Evolutionary conservation across 2,888 invertebrate species (phyloP).

Genomic region (Nudaria mundana): DNA sequence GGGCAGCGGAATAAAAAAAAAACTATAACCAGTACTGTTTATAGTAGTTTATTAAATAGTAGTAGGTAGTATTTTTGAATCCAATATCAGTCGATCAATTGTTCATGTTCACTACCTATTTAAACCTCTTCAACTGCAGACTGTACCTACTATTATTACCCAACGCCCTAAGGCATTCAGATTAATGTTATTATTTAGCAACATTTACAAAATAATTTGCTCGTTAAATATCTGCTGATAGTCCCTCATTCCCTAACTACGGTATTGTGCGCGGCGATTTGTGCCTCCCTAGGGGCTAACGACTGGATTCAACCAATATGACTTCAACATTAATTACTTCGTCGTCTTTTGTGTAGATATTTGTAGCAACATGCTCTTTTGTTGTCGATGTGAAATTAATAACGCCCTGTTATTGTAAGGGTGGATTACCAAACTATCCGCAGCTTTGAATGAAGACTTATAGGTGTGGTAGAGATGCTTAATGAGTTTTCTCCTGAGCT

Average conservation of each 20-base stretch:
- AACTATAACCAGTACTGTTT: too few relatives aligned
- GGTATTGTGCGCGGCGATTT: conserved; percentile 66
- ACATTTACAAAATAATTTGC: conserved; percentile 81
- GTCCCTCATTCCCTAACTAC: conserved; percentile 68
- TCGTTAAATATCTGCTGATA: conserved; percentile 77
- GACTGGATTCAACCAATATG: conserved; percentile 68
- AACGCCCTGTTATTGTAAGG: conserved; percentile 49
- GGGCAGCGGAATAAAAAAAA: too few relatives aligned
- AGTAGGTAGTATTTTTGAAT: too few relatives aligned
- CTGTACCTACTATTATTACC: neutral
- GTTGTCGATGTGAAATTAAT: conserved; percentile 66
- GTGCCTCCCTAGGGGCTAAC: conserved; percentile 60
- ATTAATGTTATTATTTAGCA: conserved; percentile 80
- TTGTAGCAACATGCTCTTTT: conserved; percentile 75
- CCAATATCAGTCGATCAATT: too few relatives aligned
- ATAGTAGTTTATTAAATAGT: too few relatives aligned
- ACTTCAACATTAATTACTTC: conserved; percentile 71
- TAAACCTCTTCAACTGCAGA: too few relatives aligned
- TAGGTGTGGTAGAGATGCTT: conserved; percentile 38
- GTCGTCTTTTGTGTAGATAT: conserved; percentile 64
- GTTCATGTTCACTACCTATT: too few relatives aligned
- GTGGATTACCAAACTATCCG: conserved; percentile 62
- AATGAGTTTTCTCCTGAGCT: conserved; percentile 55
- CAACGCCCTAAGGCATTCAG: conserved; percentile 45
- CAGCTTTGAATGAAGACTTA: conserved; percentile 51